Evolutionary conservation across 2,888 invertebrate genomes (phyloP).

Genomic region (Tortricodes alternella): DNA sequence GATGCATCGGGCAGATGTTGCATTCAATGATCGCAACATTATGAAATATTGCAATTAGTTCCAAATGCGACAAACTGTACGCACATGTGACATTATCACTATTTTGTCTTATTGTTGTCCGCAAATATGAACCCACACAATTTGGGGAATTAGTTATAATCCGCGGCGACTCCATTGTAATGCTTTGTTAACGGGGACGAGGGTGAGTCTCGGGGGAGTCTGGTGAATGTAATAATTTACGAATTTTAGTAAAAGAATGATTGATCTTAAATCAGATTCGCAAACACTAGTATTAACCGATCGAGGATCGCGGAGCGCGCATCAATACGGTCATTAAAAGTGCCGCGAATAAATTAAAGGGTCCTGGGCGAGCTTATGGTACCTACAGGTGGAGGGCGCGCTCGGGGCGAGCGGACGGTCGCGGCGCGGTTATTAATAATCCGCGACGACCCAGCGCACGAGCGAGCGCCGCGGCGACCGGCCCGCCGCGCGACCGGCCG

Average conservation of each 20-base stretch:
- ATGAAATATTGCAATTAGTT: constrained; percentile 80
- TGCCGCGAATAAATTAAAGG: constrained; percentile 61
- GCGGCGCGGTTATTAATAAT: constrained; percentile 74
- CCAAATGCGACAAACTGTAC: constrained; percentile 74
- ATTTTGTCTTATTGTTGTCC: constrained; percentile 78
- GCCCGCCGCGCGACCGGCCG: constrained; percentile 59
- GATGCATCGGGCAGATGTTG: constrained; percentile 67
- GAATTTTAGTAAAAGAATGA: constrained; percentile 50
- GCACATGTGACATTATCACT: constrained; percentile 79
- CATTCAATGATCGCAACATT: constrained; percentile 65
- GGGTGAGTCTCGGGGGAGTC: constrained; percentile 55
- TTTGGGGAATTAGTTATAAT: constrained; percentile 81
- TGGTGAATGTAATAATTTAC: constrained; percentile 60
- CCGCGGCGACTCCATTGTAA: constrained; percentile 72
- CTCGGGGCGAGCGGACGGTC: constrained; percentile 50
- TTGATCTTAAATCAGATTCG: constrained; percentile 53
- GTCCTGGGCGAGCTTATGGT: constrained; percentile 50
- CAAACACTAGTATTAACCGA: constrained; percentile 40
- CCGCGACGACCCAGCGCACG: constrained; percentile 78
- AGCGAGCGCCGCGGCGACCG: too few species aligned
- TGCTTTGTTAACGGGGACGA: constrained; percentile 61
- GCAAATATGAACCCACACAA: constrained; percentile 79
- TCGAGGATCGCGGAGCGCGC: constrained; percentile 34
- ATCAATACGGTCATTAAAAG: constrained; percentile 60
- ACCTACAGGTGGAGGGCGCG: constrained; percentile 71